Percentiles rank a stretch among this genome's conserved stretches.
Conservation (phyloP, 2,797 vertebrate genomes). For the Orientallactaga sibirica region DNA sequence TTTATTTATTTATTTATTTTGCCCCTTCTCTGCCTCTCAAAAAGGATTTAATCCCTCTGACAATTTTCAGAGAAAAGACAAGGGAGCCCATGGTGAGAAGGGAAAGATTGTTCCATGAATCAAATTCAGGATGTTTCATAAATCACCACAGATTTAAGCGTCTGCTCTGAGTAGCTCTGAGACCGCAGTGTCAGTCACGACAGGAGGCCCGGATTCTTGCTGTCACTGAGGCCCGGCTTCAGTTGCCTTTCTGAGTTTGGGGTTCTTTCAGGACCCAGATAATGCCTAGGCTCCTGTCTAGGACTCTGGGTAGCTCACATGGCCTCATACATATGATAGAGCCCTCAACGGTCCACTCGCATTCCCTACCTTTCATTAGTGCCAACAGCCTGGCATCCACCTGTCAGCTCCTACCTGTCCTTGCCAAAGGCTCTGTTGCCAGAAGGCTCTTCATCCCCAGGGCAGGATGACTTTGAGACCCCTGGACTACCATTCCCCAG, state of each 20-base stretch:
- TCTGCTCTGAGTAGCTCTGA: constrained; percentile 11
- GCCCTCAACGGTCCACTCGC: fast-evolving
- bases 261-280: neutral
- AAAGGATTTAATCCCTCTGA: constrained; percentile 66
- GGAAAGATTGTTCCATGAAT: constrained; percentile 46
- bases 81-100: constrained; percentile 12
- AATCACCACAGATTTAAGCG: constrained; percentile 58
- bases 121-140: neutral
- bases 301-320: neutral
- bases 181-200: neutral
- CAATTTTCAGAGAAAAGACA: constrained; percentile 67
- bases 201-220: neutral
- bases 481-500: neutral
- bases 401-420: neutral
- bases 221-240: neutral
- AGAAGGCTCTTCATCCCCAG: neutral
- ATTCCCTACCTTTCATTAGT: neutral
- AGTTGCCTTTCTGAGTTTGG: neutral
- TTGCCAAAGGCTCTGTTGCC: neutral
- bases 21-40: constrained; percentile 55
- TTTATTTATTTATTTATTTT: neutral
- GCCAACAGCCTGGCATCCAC: neutral
- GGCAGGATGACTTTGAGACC: fast-evolving
- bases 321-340: neutral
- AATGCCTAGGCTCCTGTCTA: neutral